Conservation (phyloP, 2,888 invertebrate genomes). For the Tipula lateralis region DNA sequence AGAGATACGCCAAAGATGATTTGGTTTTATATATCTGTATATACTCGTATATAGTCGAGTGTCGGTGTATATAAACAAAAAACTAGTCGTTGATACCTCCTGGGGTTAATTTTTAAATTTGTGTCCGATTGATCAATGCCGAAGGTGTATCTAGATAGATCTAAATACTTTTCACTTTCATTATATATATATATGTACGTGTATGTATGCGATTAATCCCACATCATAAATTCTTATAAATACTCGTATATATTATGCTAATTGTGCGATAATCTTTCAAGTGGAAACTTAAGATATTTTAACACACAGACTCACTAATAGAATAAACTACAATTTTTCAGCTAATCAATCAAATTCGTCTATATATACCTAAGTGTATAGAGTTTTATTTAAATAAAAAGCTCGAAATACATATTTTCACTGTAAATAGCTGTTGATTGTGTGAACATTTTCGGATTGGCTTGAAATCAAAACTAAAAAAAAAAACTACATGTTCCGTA, state of each 20-base stretch:
- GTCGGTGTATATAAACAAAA: not conserved
- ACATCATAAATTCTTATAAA: not conserved
- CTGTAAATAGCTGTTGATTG: conserved; percentile 14
- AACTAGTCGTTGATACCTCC: not conserved
- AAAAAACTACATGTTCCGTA: not conserved
- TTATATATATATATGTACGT: not conserved
- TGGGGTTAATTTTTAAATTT: not conserved
- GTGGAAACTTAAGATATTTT: not conserved
- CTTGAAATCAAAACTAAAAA: not conserved
- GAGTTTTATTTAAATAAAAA: not conserved
- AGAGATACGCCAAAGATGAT: not conserved
- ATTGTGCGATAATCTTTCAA: conserved; percentile 4
- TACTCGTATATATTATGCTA: not conserved
- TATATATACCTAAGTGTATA: not conserved
- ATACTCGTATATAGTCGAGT: not conserved
- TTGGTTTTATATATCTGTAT: not conserved
- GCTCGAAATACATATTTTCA: not conserved
- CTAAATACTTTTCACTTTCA: not conserved
- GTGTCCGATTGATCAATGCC: conserved; percentile 2
- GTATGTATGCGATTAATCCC: not conserved
- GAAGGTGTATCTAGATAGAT: not conserved
- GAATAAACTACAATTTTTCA: not conserved
- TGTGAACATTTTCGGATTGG: not conserved
- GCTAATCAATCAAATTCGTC: not conserved
- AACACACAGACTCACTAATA: not conserved